Conservation (phyloP, 2,113 vertebrate species). For the Fregetta grallaria region DNA sequence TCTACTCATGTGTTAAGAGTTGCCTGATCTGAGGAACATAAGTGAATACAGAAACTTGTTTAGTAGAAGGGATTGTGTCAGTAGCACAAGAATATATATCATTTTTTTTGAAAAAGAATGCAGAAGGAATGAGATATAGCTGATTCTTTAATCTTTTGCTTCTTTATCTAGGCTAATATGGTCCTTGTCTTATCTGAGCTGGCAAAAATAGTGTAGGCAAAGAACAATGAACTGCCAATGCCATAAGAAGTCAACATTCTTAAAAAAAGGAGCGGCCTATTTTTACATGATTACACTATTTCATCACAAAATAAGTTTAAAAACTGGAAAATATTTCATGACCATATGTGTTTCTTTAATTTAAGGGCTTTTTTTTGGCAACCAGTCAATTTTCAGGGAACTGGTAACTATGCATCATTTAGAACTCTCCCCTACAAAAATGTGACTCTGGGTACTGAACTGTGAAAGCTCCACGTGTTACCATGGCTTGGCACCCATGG, state of each 20-base stretch:
- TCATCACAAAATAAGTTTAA: not conserved
- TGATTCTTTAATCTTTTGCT: not conserved
- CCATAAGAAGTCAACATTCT: not conserved
- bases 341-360: not conserved
- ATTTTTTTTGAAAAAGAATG: not conserved
- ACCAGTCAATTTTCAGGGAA: not conserved
- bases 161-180: not conserved
- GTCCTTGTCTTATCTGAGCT: not conserved
- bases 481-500: constrained; percentile 24
- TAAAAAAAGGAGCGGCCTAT: not conserved
- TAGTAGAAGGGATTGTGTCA: not conserved
- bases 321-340: not conserved
- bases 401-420: not conserved
- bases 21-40: not conserved
- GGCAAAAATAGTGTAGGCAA: not conserved
- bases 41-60: not conserved
- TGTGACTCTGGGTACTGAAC: not conserved
- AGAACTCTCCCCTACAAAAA: not conserved
- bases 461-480: constrained; percentile 22
- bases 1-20: not conserved
- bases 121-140: not conserved
- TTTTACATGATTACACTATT: not conserved
- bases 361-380: not conserved
- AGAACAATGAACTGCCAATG: not conserved
- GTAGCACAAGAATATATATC: not conserved